A percentile compares a stretch with the other conserved stretches of the same genome.
phyloP scores from a whole-genome alignment of 2,888 invertebrate genomes.

The Zhuqinia jingwanae region DNA sequence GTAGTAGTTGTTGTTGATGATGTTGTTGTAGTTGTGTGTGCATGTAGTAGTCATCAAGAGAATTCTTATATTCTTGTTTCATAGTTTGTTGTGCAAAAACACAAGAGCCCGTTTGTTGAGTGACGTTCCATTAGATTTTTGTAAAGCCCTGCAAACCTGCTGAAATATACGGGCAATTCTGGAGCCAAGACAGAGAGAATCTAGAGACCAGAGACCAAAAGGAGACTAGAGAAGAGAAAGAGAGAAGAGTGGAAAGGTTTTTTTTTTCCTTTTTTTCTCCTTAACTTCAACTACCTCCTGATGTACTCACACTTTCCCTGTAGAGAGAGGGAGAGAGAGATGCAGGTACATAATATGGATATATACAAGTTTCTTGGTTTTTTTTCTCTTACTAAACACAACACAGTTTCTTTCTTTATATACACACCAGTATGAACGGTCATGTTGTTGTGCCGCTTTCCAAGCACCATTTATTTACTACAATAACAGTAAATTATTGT shows the following conservation, averaged over 20 bases:
- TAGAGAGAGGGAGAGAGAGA: too few relatives aligned
- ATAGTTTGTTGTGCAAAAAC: conserved; percentile 22
- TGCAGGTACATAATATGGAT: too few relatives aligned
- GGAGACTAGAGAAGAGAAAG: not conserved
- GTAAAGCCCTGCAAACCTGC: conserved; percentile 32
- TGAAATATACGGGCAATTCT: not conserved
- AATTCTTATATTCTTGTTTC: conserved; percentile 39
- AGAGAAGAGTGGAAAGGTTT: too few relatives aligned
- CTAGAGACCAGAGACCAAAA: too few relatives aligned
- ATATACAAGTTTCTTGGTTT: too few relatives aligned
- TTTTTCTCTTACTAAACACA: too few relatives aligned
- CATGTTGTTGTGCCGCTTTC: conserved; percentile 21
- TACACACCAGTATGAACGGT: too few relatives aligned
- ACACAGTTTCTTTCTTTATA: too few relatives aligned
- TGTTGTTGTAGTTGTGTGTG: too few relatives aligned
- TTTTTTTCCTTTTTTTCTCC: conserved; percentile 1
- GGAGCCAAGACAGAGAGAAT: too few relatives aligned
- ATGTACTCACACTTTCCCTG: too few relatives aligned
- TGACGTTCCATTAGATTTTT: conserved; percentile 45
- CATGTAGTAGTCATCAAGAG: conserved; percentile 36
- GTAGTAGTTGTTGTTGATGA: too few relatives aligned
- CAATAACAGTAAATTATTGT: conserved; percentile 62
- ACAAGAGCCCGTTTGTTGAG: conserved; percentile 15
- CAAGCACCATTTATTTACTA: conserved; percentile 57
- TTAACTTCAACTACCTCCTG: conserved; percentile 12